phyloP scores from a whole-genome alignment of 1,140 invertebrate genomes.

The Onthophagus taurus region DNA sequence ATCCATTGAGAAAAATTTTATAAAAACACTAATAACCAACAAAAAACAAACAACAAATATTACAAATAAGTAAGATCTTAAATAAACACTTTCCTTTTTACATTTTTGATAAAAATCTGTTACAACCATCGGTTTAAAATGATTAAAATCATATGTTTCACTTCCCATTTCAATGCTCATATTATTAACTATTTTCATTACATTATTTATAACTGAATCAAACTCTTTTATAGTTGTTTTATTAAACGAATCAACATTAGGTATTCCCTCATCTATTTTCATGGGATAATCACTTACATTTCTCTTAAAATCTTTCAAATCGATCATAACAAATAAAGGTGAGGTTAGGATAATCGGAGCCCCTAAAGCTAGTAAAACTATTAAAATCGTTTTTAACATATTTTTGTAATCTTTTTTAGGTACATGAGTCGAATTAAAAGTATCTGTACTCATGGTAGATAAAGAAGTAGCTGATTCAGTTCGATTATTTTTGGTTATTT shows the following conservation, averaged over 20 bases:
- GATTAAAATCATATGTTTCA: constrained; percentile 1
- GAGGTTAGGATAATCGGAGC: too few species aligned
- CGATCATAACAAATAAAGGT: too few species aligned
- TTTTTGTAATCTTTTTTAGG: background rate
- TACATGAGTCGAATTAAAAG: background rate
- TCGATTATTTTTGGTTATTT: background rate
- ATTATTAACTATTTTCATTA: constrained; percentile 19
- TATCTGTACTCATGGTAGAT: background rate
- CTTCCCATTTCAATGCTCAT: constrained; percentile 12
- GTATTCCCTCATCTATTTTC: background rate
- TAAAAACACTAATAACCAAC: constrained; percentile 13
- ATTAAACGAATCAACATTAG: background rate
- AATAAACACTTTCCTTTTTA: constrained; percentile 6
- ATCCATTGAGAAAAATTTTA: too few species aligned
- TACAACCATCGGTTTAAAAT: background rate
- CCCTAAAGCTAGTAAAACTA: too few species aligned
- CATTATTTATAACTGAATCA: constrained; percentile 16
- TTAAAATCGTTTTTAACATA: background rate
- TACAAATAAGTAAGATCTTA: constrained; percentile 15
- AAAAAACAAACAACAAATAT: constrained; percentile 16
- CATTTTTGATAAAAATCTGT: constrained; percentile 2
- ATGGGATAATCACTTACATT: too few species aligned
- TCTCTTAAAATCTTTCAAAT: too few species aligned
- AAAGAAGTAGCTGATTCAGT: background rate
- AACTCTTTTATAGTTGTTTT: constrained; percentile 15